These are phyloP conservation scores for Chiridota heheva DNA, from an alignment of 35 echinoderm and acorn worm species.

Conservation along the genomic window DNA sequence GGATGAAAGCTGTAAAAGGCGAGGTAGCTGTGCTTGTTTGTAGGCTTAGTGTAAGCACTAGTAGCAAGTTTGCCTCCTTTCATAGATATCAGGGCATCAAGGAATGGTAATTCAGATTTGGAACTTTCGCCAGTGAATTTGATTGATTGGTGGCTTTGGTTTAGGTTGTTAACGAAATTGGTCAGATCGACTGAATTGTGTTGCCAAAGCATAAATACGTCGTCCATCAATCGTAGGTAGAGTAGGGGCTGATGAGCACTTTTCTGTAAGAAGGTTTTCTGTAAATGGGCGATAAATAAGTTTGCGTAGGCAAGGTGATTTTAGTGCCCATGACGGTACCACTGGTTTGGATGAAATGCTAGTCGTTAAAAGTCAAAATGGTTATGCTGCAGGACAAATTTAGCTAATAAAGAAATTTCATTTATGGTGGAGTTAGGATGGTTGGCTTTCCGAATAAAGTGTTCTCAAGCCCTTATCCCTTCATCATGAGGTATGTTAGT, in stretches of 20 bases:
- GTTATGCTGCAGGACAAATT: conserved; percentile 9
- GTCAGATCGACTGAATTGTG: too few relatives aligned
- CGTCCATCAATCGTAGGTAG: background rate
- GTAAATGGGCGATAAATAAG: conserved; percentile 1
- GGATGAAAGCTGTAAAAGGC: too few relatives aligned
- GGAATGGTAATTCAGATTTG: too few relatives aligned
- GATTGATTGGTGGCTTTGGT: too few relatives aligned
- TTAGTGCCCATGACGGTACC: conserved; percentile 7
- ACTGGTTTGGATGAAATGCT: conserved; percentile 1
- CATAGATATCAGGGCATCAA: too few relatives aligned
- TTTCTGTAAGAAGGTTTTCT: background rate
- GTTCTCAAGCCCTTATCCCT: background rate
- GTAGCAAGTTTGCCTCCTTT: too few relatives aligned
- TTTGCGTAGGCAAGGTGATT: conserved; percentile 1
- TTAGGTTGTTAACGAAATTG: too few relatives aligned
- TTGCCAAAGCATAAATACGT: background rate
- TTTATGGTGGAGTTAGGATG: background rate
- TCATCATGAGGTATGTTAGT: conserved; percentile 24
- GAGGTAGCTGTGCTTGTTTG: too few relatives aligned
- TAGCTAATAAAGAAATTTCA: background rate
- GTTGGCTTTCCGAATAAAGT: background rate
- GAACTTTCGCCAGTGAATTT: too few relatives aligned
- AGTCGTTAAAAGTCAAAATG: conserved; percentile 17
- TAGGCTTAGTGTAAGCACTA: too few relatives aligned
- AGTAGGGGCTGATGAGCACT: too few relatives aligned